phyloP scores from a whole-genome alignment of 2,888 invertebrate genomes.

The Tolmerus cingulatus region DNA sequence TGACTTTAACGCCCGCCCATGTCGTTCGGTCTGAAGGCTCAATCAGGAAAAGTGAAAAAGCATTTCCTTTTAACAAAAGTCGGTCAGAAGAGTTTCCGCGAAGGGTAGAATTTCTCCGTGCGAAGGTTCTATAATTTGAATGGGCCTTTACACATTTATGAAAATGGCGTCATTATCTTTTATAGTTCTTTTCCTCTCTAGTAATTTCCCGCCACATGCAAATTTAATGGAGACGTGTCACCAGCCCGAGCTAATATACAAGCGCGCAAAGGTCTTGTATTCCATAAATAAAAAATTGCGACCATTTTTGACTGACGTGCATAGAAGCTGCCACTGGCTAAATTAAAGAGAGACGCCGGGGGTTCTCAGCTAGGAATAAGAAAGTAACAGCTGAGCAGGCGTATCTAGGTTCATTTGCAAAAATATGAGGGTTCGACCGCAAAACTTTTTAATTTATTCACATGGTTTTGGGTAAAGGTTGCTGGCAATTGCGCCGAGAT shows the following conservation, averaged over 20 bases:
- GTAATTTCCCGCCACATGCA: conserved; percentile 15
- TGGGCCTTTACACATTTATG: conserved; percentile 23
- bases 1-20: not conserved
- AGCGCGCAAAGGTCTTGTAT: not conserved
- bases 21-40: not conserved
- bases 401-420: not conserved
- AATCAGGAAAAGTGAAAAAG: not conserved
- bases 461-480: not conserved
- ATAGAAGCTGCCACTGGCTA: not conserved
- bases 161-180: conserved; percentile 10
- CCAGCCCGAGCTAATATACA: not conserved
- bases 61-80: not conserved
- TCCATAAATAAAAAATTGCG: conserved; percentile 13
- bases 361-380: not conserved
- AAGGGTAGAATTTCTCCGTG: not conserved
- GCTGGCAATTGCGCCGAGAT: not conserved
- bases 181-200: conserved; percentile 14
- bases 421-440: not conserved
- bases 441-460: conserved; percentile 20
- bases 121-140: not conserved
- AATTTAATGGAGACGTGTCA: conserved; percentile 20
- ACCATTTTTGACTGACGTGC: not conserved
- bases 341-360: not conserved
- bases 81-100: not conserved
- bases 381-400: not conserved